These are phyloP conservation scores for Limenitis camilla DNA, from an alignment of 2,888 invertebrate species.

Conservation along the genomic window DNA sequence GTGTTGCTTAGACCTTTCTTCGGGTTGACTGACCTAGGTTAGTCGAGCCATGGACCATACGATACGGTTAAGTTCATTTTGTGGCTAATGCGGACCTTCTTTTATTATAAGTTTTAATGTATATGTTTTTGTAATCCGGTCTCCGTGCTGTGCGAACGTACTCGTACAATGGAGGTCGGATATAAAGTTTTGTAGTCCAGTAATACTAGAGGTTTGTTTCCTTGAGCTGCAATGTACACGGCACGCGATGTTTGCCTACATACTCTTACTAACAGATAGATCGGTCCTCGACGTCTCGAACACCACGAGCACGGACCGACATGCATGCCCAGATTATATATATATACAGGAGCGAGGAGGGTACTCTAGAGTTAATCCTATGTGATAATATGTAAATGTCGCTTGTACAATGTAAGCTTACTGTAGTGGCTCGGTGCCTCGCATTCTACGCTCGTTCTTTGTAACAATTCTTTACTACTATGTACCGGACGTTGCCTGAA, in stretches of 20 bases:
- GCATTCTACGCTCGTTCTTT: slow-evolving; percentile 37
- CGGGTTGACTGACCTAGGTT: slow-evolving; percentile 30
- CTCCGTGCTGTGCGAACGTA: neutral
- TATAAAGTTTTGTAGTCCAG: slow-evolving; percentile 11
- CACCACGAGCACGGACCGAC: slow-evolving; percentile 33
- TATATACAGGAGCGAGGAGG: slow-evolving; percentile 27
- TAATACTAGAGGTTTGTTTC: slow-evolving; percentile 15
- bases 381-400: slow-evolving; percentile 34
- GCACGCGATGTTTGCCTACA: slow-evolving; percentile 27
- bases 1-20: slow-evolving; percentile 32
- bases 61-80: slow-evolving; percentile 14
- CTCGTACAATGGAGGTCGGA: slow-evolving; percentile 5
- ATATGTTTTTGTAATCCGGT: slow-evolving; percentile 19
- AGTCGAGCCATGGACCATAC: slow-evolving; percentile 7
- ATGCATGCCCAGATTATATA: slow-evolving; percentile 59
- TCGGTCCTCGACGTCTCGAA: slow-evolving; percentile 33
- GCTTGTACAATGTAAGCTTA: slow-evolving; percentile 43
- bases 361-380: slow-evolving; percentile 27
- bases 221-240: slow-evolving; percentile 29
- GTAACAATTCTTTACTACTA: slow-evolving; percentile 35
- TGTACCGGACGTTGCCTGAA: slow-evolving; percentile 42
- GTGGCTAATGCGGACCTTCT: slow-evolving; percentile 21
- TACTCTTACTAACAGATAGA: slow-evolving; percentile 33
- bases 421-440: slow-evolving; percentile 29
- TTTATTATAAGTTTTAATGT: slow-evolving; percentile 20